phyloP scores from a whole-genome alignment of 2,888 invertebrate species.

The Cryptophagus acutangulus region DNA sequence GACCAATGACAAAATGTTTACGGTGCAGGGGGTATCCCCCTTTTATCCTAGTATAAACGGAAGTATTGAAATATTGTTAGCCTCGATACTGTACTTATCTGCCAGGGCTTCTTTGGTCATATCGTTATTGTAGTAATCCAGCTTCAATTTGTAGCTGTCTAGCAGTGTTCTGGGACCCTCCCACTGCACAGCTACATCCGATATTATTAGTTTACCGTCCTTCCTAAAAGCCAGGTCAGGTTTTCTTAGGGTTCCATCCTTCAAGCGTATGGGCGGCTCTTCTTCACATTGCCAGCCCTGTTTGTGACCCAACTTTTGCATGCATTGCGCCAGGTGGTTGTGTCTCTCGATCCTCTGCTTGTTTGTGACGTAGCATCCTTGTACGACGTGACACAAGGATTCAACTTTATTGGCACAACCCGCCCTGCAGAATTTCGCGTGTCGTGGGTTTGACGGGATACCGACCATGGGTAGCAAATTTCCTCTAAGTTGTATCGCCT shows the following conservation, averaged over 20 bases:
- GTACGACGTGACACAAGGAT: constrained; percentile 27
- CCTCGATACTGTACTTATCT: too few species aligned
- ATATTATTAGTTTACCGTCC: constrained; percentile 11
- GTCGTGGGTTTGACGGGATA: constrained; percentile 31
- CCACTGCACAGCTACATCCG: constrained; percentile 15
- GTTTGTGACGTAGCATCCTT: constrained; percentile 25
- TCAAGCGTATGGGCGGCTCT: constrained; percentile 24
- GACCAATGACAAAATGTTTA: too few species aligned
- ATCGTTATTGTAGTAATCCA: not conserved
- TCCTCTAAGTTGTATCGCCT: constrained; percentile 29
- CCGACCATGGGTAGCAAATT: constrained; percentile 32
- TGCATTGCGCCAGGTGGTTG: constrained; percentile 12
- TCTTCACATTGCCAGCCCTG: constrained; percentile 20
- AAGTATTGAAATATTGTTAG: too few species aligned
- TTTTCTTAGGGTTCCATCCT: constrained; percentile 14
- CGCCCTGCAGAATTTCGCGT: constrained; percentile 22
- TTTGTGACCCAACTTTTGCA: constrained; percentile 15
- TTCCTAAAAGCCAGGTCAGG: constrained; percentile 17
- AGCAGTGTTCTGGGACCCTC: constrained; percentile 9
- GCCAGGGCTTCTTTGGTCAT: too few species aligned
- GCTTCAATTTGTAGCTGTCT: not conserved
- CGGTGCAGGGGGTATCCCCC: too few species aligned
- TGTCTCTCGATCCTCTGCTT: constrained; percentile 19
- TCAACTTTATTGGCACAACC: constrained; percentile 23
- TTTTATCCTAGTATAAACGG: too few species aligned